Evolutionary conservation across 2,113 vertebrate species (phyloP), one percentile per base, ranked within the genome.

Genomic region (Morone chrysops): DNA sequence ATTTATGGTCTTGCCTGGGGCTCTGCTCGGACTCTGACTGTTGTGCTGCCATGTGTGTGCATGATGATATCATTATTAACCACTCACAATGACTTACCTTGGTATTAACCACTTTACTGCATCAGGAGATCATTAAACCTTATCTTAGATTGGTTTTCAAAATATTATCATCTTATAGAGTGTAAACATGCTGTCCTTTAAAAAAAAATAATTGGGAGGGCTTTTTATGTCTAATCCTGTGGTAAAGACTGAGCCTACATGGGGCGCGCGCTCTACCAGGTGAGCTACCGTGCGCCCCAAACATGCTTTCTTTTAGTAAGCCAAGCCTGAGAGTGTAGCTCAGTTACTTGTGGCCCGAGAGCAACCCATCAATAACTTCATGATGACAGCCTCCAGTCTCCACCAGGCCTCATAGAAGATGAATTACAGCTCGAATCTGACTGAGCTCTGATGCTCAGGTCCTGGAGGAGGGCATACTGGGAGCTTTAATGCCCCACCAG

Each of bases 301-400:
- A 47, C 16, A 17, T 31, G 54, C 13, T 74, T 41, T 70, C 31
- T 65, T 73, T 57, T 8, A 70, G 16, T 11, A 20, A 70, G 11
- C 2, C 45, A 41, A 63, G 67, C 61, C 31, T 9, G 61, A 76
- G 25, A 68, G 22, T 17, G 8, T 10, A 43, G 54, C 56, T 83
- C 50, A 40, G 20, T 63, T 50, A 25, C 61, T 22, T 54, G 12
- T 68, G 54, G 68, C 54, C 36, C 36, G 16, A 81, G 66, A 80
- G 38, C 41, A 87, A 36, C 65, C n/a, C 81, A 92, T 93, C 87
- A 86, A 88, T 88, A 91, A 88, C 51, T 20, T 74, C 5, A 60
- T 8, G 80, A 71, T 83, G 91, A 92, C 88, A 93, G 88, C 60
- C 51, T 68, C 68, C 78, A 82, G 80, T 92, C 87, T 87, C 82